phyloP scores from a whole-genome alignment of 2,797 vertebrate species.

The Remorina albescens region DNA sequence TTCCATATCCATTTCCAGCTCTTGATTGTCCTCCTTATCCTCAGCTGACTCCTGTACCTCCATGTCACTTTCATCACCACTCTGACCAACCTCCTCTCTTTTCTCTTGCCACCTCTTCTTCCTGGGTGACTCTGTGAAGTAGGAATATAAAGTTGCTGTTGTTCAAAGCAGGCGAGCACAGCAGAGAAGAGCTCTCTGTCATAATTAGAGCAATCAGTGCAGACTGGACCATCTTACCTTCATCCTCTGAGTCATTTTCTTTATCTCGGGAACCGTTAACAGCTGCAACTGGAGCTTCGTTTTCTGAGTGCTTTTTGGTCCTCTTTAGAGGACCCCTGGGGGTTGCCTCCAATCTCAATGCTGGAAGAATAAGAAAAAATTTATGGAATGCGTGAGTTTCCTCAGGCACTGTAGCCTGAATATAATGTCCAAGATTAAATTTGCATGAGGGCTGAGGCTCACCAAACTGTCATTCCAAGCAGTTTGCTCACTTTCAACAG shows the following conservation, averaged over 20 bases:
- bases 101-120: conserved; percentile 65
- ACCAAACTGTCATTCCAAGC: too few species aligned
- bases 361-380: conserved; percentile 28
- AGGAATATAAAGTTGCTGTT: neutral
- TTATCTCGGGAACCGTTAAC: conserved; percentile 62
- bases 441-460: too few species aligned
- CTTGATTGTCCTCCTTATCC: conserved; percentile 44
- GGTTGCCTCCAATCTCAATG: conserved; percentile 35
- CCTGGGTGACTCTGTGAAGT: conserved; percentile 48
- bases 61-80: conserved; percentile 54
- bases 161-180: neutral
- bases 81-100: neutral
- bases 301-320: conserved; percentile 28
- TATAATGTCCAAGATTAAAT: too few species aligned
- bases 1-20: conserved; percentile 54
- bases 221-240: conserved; percentile 36
- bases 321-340: conserved; percentile 71
- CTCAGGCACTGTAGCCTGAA: neutral
- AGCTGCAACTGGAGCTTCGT: conserved; percentile 1
- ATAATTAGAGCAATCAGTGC: neutral
- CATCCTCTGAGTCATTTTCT: conserved; percentile 51
- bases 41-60: conserved; percentile 61
- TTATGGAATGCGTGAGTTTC: neutral
- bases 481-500: too few species aligned
- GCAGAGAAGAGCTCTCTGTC: neutral